Evolutionary conservation across 2,113 vertebrate genomes (phyloP).

Genomic region (Tyto alba): DNA sequence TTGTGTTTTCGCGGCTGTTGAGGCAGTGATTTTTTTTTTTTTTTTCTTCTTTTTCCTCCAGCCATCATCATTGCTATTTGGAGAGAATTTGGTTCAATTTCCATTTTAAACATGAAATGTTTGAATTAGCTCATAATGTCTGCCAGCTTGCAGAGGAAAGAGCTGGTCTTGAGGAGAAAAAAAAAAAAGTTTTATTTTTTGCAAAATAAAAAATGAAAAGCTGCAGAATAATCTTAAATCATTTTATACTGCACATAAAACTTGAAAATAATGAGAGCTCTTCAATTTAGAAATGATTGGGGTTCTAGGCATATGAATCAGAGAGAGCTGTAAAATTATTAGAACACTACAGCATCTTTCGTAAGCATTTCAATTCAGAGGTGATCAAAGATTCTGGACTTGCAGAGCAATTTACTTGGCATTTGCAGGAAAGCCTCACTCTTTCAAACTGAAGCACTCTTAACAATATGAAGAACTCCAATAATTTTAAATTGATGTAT

Average conservation of each 20-base stretch:
- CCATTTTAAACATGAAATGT: slow-evolving; percentile 37
- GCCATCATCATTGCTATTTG: slow-evolving; percentile 20
- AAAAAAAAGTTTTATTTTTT: background rate
- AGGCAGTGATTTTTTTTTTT: background rate
- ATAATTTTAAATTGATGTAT: slow-evolving; percentile 70
- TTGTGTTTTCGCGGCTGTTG: slow-evolving; percentile 49
- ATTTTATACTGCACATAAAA: slow-evolving; percentile 53
- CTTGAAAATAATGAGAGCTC: slow-evolving; percentile 62
- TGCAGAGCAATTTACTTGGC: slow-evolving; percentile 67
- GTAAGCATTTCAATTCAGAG: slow-evolving; percentile 64
- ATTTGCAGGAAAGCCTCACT: slow-evolving; percentile 68
- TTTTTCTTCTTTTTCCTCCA: background rate
- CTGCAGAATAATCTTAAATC: slow-evolving; percentile 51
- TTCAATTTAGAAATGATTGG: slow-evolving; percentile 65
- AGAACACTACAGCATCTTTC: slow-evolving; percentile 46
- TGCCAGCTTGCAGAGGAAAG: background rate
- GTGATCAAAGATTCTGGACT: slow-evolving; percentile 67
- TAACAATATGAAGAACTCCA: slow-evolving; percentile 70
- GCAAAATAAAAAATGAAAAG: slow-evolving; percentile 42
- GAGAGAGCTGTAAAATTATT: slow-evolving; percentile 61
- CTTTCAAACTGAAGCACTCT: slow-evolving; percentile 69
- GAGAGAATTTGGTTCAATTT: slow-evolving; percentile 57
- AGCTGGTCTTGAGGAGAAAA: background rate
- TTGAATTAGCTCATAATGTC: slow-evolving; percentile 50
- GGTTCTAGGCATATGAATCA: slow-evolving; percentile 61